Evolutionary conservation across 2,797 vertebrate genomes (phyloP), one percentile per base, ranked within the genome.

Genomic region (Pipistrellus pygmaeus): DNA sequence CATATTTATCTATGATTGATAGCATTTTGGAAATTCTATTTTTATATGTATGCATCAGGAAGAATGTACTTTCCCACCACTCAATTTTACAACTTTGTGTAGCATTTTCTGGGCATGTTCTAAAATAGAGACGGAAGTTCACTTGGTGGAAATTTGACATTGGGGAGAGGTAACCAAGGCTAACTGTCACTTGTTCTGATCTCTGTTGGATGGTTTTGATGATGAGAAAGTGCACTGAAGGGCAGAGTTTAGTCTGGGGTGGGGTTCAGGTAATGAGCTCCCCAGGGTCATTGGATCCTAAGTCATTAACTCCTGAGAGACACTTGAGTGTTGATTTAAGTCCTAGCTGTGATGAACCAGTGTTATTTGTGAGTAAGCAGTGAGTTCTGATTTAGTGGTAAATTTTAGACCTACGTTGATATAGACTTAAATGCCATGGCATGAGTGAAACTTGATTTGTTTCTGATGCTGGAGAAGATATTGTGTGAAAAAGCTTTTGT

Each of bases 1-100:
- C 93, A 18, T 80, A 76, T 53, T 93, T 94, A 91, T 27, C 18
- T 75, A 35, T 71, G 69, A 80, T 85, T 91, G 76, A 83, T 32
- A 48, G 2, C 15, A 71, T 35, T 77, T 82, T 88, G 60, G 62
- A 81, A 96, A 71, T 90, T 88, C 76, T 94, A 32, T 87, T 30
- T 89, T 89, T 46, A 9, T 92, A 10, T 81, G 8, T 66, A 21
- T 69, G 20, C 12, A 82, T 81, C 30, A 48, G 38, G 44, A 73
- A 92, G 60, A 73, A 41, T 35, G n/a, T 20, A 76, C 3, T 72
- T 62, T 78, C 32, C 46, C 32, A n/a, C 6, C 20, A 38, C 27
- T 46, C 57, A 85, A 35, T 75, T 66, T 94, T 73, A 72, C 12
- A 82, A 35, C 13, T 93, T 72, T 53, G 41, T 91, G 66, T 17